Evolutionary conservation across 2,888 invertebrate species (phyloP).

Genomic region (Tetragonisca angustula): DNA sequence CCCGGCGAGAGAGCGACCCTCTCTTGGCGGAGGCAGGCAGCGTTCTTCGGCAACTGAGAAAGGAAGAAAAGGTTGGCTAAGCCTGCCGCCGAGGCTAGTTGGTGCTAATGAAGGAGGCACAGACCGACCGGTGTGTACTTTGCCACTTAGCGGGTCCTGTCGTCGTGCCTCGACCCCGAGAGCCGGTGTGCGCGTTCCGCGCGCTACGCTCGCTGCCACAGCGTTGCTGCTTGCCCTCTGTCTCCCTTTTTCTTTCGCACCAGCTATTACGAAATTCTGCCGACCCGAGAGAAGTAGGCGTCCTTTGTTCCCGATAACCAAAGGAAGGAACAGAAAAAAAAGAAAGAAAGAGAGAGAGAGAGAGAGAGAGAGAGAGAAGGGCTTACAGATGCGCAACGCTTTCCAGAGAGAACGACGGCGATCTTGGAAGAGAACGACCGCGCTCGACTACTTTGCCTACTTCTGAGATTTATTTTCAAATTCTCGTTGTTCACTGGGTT

Average conservation of each 20-base stretch:
- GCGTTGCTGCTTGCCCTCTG: slow-evolving; percentile 43
- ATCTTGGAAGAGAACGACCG: too few species aligned
- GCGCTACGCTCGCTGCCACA: slow-evolving; percentile 54
- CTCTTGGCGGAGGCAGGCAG: slow-evolving; percentile 29
- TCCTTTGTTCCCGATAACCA: slow-evolving; percentile 67
- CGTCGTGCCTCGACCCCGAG: slow-evolving; percentile 75
- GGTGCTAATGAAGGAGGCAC: slow-evolving; percentile 83
- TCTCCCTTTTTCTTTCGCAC: slow-evolving; percentile 50
- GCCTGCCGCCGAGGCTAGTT: slow-evolving; percentile 72
- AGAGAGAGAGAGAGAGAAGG: neutral
- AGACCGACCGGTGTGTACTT: slow-evolving; percentile 80
- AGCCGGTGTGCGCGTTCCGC: slow-evolving; percentile 65
- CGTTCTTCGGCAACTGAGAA: slow-evolving; percentile 66
- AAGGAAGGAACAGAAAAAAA: slow-evolving; percentile 23
- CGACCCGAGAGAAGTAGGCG: slow-evolving; percentile 61
- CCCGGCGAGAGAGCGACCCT: slow-evolving; percentile 53
- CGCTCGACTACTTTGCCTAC: too few species aligned
- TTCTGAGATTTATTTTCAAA: too few species aligned
- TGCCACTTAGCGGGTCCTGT: slow-evolving; percentile 80
- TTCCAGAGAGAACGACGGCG: neutral
- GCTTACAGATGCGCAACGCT: slow-evolving; percentile 57
- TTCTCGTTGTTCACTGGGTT: too few species aligned
- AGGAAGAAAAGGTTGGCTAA: slow-evolving; percentile 73
- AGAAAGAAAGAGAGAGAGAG: too few species aligned
- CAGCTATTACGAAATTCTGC: slow-evolving; percentile 71